Base-by-base conservation (phyloP, 2,113 vertebrate species). In the Oceanites oceanicus region DNA sequence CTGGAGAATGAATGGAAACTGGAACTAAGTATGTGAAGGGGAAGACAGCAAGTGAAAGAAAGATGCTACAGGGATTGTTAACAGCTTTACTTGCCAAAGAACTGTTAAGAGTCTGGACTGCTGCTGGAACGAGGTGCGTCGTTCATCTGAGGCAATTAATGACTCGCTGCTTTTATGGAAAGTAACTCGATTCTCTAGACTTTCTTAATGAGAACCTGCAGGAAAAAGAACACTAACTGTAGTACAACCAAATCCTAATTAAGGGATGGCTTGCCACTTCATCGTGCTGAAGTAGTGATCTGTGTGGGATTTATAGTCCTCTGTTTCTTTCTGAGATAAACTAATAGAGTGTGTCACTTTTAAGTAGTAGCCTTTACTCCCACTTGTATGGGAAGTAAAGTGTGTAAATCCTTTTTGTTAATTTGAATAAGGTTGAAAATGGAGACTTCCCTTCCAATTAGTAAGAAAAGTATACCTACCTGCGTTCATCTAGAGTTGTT, bases 21-120 rank as follows among this genome's bases (percentile, higher is more conserved):
- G 88, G 44, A 93, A 47, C 53, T 47, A 34, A 84, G 55, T 62
- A 17, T 55, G 16, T 75, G 52, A 91, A 94, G 58, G 73, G 67
- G 88, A 95, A 94, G 85, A 94, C 50, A 62, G 66, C 77, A 73
- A 94, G 26, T 38, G 58, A 88, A 90, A 77, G 62, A 82, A 53
- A 76, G 32, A 42, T 65, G 74, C 77, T 93, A 18, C 83, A 72
- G 52, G 61, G 79, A 49, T n/a, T 77, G 27, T 74, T 74, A 89
- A 76, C 65, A 87, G 40, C 73, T 82, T 86, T 53, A 19, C n/a
- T 88, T 94, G 67, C 42, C 78, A 76, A 70, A 92, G 79, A 85
- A 58, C 65, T 67, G 8, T 84, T 84, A 23, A 52, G 55, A 75
- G 47, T 47, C 34, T 80, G 62, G 67, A 86, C 32, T 93, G 30